Base-by-base conservation (phyloP, 2,888 invertebrate species). In the Pasiphila rectangulata region DNA sequence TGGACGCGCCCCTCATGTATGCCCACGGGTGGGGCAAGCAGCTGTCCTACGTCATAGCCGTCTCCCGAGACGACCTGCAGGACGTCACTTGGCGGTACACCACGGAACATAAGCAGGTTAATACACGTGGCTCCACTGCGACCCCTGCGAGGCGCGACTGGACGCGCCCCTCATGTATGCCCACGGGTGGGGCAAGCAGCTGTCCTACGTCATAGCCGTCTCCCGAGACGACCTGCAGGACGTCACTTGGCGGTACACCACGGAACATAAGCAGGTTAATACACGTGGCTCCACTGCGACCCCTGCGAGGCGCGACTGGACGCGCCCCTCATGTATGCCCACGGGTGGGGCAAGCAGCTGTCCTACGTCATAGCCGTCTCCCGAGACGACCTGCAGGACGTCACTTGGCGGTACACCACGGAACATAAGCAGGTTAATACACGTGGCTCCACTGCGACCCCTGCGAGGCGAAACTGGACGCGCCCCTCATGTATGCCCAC, bases 371-470 rank as follows among this genome's bases (percentile, higher is more conserved):
- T 99, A 38, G 99, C 96, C 0, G 94, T 94, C 65, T 96, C 98
- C 0, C 83, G 90, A 12, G 96, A 98, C 69, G 98, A 99, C 70
- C 77, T 95, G 1, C 96, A 96, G 71, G 98, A 98, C 79, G 98
- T 98, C 19, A 97, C 98, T 0, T 99, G 98, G 98, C 90, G 98
- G 25, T 88, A 84, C 56, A 83, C 79, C 2, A 91, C 9, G 32
- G 69, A 92, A 42, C 92, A 92, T 61, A 76, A 86, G 24, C 79
- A 90, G 64, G 90, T 39, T 5, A 32, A 15, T 32, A 17, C 9
- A n/a, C n/a, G n/a, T n/a, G n/a, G n/a, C n/a, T n/a, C 3, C 98
- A 99, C 80, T 93, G 94, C 61, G 99, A 99, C 87, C 95, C 99
- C 0, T 99, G 99, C 72, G 99, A 99, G 79, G 95, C 94, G 69